Evolutionary conservation across 2,113 vertebrate species (phyloP), one percentile per base, ranked within the genome.

Genomic region (Gobiocypris rarus): DNA sequence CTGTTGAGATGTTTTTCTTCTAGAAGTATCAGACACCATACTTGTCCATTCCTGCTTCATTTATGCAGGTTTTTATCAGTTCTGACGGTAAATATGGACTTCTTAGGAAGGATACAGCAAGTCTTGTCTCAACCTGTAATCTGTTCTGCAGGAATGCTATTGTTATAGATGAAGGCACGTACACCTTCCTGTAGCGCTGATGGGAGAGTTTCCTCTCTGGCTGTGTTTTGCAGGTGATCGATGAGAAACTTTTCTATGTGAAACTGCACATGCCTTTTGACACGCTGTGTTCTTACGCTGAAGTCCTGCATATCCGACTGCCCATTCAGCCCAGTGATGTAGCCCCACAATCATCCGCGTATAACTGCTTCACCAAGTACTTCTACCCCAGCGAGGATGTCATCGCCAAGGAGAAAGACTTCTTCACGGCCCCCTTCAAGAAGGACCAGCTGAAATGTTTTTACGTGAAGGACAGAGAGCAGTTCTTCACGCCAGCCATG

Each of bases 241-340:
- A 98, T 82, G 95, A 96, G 9, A 97, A 93, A 90, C 97, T 96
- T 0, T 97, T 94, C 75, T 99, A 96, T 91, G 90, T 98, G 70
- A 99, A 99, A 93, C 95, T 99, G 82, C 98, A 99, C 0, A 96
- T 97, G 0, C 96, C 98, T 0, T 99, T 97, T 96, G 96, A 97
- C 4, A 95, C 98, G 17, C 90, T 99, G 87, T 93, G 94, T 88
- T 97, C 94, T 0, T 97, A 98, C 0, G 98, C 98, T 0, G 97
- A 99, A 83, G 94, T 98, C 58, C 87, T 99, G 85, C 97, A 97
- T 71, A 96, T 99, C 79, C 99, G 97, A 90, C 95, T 97, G 90
- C 97, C 97, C 52, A 96, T 99, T 89, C 95, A 91, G 86, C 92
- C 92, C 83, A 97, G 94, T 3, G 96, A 98, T 83, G 94, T 97